Conservation (phyloP, 1,140 invertebrate genomes). For the Zaprionus capensis region DNA sequence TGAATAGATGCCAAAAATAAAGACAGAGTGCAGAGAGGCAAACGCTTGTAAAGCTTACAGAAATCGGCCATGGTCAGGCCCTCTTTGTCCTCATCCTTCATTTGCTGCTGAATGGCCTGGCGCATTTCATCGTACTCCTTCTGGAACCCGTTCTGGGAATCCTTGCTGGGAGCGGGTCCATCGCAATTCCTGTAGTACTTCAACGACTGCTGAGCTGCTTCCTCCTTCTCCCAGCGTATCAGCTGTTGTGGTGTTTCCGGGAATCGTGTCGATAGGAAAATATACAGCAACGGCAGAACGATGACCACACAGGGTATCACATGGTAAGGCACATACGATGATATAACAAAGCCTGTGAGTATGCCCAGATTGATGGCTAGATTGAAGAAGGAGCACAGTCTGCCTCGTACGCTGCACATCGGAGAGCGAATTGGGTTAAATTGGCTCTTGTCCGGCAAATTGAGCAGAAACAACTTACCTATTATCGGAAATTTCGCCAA, state of each 20-base stretch:
- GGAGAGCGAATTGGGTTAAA: not conserved
- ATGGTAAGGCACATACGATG: conserved; percentile 67
- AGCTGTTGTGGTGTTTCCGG: conserved; percentile 76
- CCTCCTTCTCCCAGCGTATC: conserved; percentile 43
- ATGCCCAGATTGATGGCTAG: conserved; percentile 69
- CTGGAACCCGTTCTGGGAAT: conserved; percentile 44
- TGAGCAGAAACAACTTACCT: conserved; percentile 54
- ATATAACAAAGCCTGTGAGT: conserved; percentile 65
- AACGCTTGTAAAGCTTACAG: conserved; percentile 55
- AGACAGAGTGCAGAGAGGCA: not conserved
- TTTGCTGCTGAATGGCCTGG: conserved; percentile 51
- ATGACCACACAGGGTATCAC: conserved; percentile 66
- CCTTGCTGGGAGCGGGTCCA: conserved; percentile 34
- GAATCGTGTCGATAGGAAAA: conserved; percentile 48
- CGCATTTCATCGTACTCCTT: conserved; percentile 68
- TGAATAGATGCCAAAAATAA: not conserved
- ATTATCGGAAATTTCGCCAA: conserved; percentile 81
- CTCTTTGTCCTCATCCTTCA: conserved; percentile 31
- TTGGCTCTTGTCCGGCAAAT: not conserved
- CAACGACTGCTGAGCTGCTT: conserved; percentile 60
- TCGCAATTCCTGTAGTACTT: conserved; percentile 66
- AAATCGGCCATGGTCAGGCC: conserved; percentile 53
- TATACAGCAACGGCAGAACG: conserved; percentile 59
- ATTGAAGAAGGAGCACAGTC: conserved; percentile 68
- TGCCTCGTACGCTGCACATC: conserved; percentile 66